phyloP scores from a whole-genome alignment of 1,140 invertebrate species.

The Zaprionus capensis region DNA sequence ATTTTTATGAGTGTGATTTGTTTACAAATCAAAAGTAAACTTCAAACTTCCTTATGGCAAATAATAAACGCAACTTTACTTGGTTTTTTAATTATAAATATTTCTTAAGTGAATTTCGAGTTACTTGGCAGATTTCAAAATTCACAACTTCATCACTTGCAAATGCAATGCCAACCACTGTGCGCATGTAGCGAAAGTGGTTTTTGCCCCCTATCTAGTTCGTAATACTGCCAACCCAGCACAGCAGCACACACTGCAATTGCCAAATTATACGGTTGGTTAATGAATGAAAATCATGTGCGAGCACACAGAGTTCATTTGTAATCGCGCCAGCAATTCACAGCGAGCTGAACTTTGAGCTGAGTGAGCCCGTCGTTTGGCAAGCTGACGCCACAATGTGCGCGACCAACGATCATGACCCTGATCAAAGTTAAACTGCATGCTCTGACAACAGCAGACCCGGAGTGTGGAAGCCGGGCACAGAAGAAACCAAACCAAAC shows the following conservation, averaged over 20 bases:
- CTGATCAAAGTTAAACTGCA: conserved; percentile 52
- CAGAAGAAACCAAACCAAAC: conserved; percentile 35
- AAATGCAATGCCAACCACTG: not conserved
- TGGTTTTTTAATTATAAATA: too few relatives aligned
- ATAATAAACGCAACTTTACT: not conserved
- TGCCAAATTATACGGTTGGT: conserved; percentile 31
- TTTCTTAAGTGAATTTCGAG: not conserved
- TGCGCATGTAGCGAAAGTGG: conserved; percentile 23
- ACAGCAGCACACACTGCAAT: not conserved
- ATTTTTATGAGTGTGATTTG: not conserved
- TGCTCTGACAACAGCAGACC: conserved; percentile 5
- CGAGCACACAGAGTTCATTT: conserved; percentile 5
- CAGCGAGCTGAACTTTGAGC: conserved; percentile 38
- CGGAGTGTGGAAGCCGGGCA: not conserved
- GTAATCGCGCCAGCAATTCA: not conserved
- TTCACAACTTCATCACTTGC: not conserved
- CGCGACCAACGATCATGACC: conserved; percentile 36
- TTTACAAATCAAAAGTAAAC: not conserved
- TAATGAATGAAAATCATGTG: conserved; percentile 52
- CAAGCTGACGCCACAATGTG: conserved; percentile 10
- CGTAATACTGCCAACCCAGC: not conserved
- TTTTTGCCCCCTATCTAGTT: conserved; percentile 5
- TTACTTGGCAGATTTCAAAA: not conserved
- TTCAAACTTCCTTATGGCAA: not conserved
- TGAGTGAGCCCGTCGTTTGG: not conserved